Evolutionary conservation across 2,888 invertebrate genomes (phyloP).

Genomic region (Poecilus cupreus): DNA sequence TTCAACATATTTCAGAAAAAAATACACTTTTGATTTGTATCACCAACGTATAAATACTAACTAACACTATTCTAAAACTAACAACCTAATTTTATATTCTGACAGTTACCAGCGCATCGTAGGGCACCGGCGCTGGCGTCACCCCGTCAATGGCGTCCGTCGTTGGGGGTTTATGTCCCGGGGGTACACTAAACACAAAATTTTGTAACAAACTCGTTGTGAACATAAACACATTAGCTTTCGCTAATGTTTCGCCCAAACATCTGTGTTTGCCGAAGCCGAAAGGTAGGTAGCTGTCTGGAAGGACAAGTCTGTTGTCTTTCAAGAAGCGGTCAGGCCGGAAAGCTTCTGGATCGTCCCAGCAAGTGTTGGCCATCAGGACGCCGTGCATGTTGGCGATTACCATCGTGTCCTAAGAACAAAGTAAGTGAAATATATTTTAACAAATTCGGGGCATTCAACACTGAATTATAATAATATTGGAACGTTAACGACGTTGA

Average conservation of each 20-base stretch:
- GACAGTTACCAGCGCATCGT: constrained; percentile 77
- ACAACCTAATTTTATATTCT: constrained; percentile 59
- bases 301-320: constrained; percentile 75
- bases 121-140: constrained; percentile 85
- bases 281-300: constrained; percentile 85
- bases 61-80: background rate
- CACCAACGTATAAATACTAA: background rate
- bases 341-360: constrained; percentile 82
- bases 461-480: too few species aligned
- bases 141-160: constrained; percentile 84
- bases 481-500: too few species aligned
- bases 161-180: constrained; percentile 79
- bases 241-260: constrained; percentile 86
- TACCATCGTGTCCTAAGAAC: constrained; percentile 86
- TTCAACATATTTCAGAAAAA: background rate
- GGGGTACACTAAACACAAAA: constrained; percentile 80
- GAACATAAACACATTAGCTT: constrained; percentile 87
- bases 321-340: constrained; percentile 84
- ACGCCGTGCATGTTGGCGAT: constrained; percentile 84
- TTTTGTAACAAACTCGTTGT: constrained; percentile 83
- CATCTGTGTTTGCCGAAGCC: constrained; percentile 87
- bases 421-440: background rate
- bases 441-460: too few species aligned
- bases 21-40: background rate
- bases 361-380: constrained; percentile 81